Evolutionary conservation across 1,140 invertebrate genomes (phyloP).

Genomic region (Trachymyrmex septentrionalis): DNA sequence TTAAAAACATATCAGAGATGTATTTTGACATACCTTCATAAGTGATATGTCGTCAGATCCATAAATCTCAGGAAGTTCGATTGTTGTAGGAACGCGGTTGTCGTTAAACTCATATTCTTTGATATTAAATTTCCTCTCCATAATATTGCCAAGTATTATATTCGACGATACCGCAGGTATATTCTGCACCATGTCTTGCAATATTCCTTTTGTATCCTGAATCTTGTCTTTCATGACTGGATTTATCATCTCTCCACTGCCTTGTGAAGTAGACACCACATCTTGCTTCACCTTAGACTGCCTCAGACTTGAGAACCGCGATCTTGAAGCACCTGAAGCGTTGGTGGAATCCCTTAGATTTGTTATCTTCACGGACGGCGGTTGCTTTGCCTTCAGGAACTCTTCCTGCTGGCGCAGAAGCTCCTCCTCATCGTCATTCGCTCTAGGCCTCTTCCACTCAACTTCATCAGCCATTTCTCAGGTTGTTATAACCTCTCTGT

Average conservation of each 20-base stretch:
- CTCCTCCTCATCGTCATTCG: conserved; percentile 90
- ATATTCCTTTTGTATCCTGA: neutral
- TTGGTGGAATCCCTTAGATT: conserved; percentile 79
- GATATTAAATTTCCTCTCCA: conserved; percentile 87
- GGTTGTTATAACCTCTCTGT: conserved; percentile 16
- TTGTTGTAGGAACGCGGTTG: conserved; percentile 46
- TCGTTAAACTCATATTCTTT: conserved; percentile 66
- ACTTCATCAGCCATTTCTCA: conserved; percentile 57
- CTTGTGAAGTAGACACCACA: conserved; percentile 75
- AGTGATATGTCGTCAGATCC: conserved; percentile 23
- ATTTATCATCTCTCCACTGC: conserved; percentile 71
- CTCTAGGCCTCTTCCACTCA: conserved; percentile 87
- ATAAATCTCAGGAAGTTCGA: conserved; percentile 80
- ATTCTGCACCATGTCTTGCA: conserved; percentile 84
- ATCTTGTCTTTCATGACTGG: conserved; percentile 35
- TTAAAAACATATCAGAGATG: neutral
- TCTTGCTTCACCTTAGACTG: conserved; percentile 65
- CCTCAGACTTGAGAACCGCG: conserved; percentile 77
- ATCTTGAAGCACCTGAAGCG: conserved; percentile 56
- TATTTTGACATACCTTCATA: conserved; percentile 24
- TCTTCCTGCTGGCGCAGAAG: conserved; percentile 90
- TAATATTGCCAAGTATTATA: conserved; percentile 88
- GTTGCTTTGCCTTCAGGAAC: conserved; percentile 86
- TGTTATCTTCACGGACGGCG: conserved; percentile 88
- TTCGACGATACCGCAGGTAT: conserved; percentile 85